Base-by-base conservation (phyloP, 2,797 vertebrate species). In the Pristis pectinata region DNA sequence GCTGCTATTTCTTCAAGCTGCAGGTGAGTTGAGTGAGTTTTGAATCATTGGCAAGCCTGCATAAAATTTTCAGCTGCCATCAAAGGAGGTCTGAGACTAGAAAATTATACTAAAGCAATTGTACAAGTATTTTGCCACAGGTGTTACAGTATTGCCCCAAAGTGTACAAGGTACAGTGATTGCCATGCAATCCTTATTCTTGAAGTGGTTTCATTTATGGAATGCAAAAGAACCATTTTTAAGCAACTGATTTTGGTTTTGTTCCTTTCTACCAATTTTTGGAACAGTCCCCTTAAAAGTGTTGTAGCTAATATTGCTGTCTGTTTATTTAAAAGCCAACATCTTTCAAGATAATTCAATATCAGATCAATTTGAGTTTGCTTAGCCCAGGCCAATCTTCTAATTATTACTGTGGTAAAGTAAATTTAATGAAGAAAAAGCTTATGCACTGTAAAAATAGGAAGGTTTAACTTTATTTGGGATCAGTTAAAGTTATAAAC, bases 51-150 rank as follows among this genome's bases (percentile, higher is more conserved):
- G 59, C 64, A 67, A 67, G 64, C 87, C n/a, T 24, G n/a, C 61
- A 67, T 91, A 64, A 67, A 41, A 37, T 91, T 89, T 67, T 41
- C 87, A 67, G n/a, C 61, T 91, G n/a, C 64, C 61, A 91, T 91
- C 87, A 91, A 91, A 61, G 87, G 87, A 91, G 59, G 87, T 91
- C 87, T 64, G n/a, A 61, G 85, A 61, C 85, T 64, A 64, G 19
- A 64, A 91, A 91, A 61, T 67, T 49, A 41, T 41, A 67, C 34
- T 61, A 22, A 64, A 91, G 34, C 19, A 91, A 91, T 91, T 91
- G 59, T 41, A 6, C 87, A 91, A 67, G 59, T 37, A 11, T 67
- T 67, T 91, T 67, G 59, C 61, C 87, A 37, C 61, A 91, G 87
- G 87, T 91, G 87, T 67, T 91, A 41, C 24, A 44, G n/a, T 30